phyloP scores from a whole-genome alignment of 1,140 invertebrate genomes.

The Nebria ingens region DNA sequence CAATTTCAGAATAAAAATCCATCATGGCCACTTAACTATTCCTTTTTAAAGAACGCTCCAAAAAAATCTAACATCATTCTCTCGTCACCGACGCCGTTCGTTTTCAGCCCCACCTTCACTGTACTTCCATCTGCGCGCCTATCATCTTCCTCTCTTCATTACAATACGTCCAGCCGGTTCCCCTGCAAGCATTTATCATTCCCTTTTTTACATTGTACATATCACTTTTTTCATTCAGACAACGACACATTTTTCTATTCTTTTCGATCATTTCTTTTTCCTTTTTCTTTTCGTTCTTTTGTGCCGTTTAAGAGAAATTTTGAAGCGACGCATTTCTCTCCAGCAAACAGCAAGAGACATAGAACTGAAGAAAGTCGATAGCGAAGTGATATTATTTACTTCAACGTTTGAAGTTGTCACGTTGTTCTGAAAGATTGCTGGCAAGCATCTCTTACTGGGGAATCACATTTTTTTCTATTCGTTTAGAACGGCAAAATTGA shows the following conservation, averaged over 20 bases:
- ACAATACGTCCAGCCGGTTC: conserved; percentile 19
- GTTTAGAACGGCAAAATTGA: too few species aligned
- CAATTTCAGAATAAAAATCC: too few species aligned
- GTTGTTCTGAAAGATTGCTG: neutral
- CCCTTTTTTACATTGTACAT: conserved; percentile 23
- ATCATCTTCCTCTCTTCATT: conserved; percentile 22
- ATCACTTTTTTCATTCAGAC: conserved; percentile 20
- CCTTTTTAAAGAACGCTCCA: too few species aligned
- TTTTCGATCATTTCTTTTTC: conserved; percentile 21
- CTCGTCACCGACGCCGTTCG: too few species aligned
- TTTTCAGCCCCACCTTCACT: neutral
- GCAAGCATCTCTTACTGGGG: neutral
- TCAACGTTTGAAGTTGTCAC: neutral
- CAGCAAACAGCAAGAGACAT: neutral
- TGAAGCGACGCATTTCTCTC: neutral
- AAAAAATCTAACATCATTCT: too few species aligned
- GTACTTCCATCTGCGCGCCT: neutral
- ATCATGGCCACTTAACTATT: too few species aligned
- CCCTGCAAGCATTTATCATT: conserved; percentile 23
- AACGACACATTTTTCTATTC: conserved; percentile 25
- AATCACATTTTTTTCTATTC: too few species aligned
- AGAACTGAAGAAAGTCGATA: neutral
- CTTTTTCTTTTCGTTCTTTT: conserved; percentile 13
- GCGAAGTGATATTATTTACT: conserved; percentile 7
- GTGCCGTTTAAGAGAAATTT: too few species aligned